These are phyloP conservation scores for Astyanax mexicanus DNA, from an alignment of 2,797 vertebrate genomes.

Conservation along the genomic window DNA sequence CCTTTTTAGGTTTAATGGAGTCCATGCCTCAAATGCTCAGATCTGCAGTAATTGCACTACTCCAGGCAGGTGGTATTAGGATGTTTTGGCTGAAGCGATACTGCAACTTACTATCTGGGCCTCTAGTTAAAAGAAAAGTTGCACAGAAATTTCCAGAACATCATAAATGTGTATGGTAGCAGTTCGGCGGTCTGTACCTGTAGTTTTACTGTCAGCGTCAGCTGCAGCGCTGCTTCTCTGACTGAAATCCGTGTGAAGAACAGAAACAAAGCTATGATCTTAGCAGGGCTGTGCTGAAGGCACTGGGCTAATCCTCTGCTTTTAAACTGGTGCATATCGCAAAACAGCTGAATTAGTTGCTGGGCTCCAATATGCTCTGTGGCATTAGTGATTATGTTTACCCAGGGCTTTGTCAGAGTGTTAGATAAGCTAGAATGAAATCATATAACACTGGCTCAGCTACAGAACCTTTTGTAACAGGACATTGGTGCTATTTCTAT, in stretches of 20 bases:
- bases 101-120: too few species aligned
- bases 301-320: slow-evolving; percentile 10
- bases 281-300: slow-evolving; percentile 2
- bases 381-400: slow-evolving; percentile 26
- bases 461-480: neutral
- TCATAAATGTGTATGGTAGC: neutral
- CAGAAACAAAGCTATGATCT: slow-evolving; percentile 3
- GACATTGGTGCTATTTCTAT: neutral
- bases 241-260: slow-evolving; percentile 8
- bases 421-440: slow-evolving; percentile 10
- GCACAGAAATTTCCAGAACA: neutral
- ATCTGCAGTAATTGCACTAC: too few species aligned
- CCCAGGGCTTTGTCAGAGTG: neutral
- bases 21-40: too few species aligned
- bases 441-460: neutral
- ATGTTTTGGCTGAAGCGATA: too few species aligned
- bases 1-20: too few species aligned
- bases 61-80: too few species aligned
- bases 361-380: slow-evolving; percentile 20
- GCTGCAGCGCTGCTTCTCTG: neutral
- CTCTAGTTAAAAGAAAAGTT: too few species aligned
- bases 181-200: neutral
- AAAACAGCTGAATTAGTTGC: slow-evolving; percentile 26
- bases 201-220: neutral
- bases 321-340: neutral